phyloP scores from a whole-genome alignment of 2,888 invertebrate species.

The Agrochola circellaris region DNA sequence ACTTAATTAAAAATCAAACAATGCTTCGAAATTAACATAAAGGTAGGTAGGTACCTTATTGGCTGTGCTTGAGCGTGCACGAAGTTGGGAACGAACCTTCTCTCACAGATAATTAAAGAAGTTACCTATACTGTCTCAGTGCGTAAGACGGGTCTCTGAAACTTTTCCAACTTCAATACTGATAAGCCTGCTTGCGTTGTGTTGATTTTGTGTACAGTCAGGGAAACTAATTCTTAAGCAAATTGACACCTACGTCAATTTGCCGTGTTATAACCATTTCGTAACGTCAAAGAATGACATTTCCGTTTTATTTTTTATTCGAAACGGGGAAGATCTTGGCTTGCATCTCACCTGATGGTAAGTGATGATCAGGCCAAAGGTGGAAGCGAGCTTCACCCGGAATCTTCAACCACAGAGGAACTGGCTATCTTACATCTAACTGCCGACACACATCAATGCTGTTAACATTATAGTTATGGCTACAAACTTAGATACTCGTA shows the following conservation, averaged over 20 bases:
- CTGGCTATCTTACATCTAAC: too few relatives aligned
- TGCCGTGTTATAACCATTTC: background rate
- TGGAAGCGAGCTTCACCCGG: too few relatives aligned
- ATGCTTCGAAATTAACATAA: constrained; percentile 2
- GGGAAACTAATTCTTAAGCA: background rate
- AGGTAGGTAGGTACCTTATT: background rate
- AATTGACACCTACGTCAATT: background rate
- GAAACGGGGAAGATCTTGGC: too few relatives aligned
- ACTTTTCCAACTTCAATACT: constrained; percentile 2
- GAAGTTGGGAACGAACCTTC: background rate
- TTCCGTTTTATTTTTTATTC: too few relatives aligned
- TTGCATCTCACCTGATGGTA: too few relatives aligned
- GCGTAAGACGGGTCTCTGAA: background rate
- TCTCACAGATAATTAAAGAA: background rate
- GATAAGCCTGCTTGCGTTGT: background rate
- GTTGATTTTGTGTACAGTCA: background rate
- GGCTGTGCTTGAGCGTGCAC: background rate
- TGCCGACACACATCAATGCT: too few relatives aligned
- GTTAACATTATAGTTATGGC: too few relatives aligned
- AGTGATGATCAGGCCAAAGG: too few relatives aligned
- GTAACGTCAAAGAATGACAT: background rate
- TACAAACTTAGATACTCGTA: too few relatives aligned
- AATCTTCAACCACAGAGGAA: too few relatives aligned
- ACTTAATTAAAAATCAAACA: constrained; percentile 9
- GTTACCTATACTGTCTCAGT: background rate